Base-by-base conservation (phyloP, 1,140 invertebrate species). In the Achroia grisella region DNA sequence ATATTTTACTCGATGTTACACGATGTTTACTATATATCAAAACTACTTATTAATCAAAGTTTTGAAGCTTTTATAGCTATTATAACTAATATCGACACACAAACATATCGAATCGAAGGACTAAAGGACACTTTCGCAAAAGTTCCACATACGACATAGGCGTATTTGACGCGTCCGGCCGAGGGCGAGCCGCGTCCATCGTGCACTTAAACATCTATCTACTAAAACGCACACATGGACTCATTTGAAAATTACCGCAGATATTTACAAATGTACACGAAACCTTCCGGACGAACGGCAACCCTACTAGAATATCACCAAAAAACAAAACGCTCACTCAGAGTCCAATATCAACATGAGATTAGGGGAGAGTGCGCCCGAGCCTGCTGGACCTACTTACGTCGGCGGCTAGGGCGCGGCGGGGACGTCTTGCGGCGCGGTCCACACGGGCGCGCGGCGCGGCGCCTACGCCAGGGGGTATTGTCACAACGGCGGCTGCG, bases 401-500 rank as follows among this genome's bases (percentile, higher is more conserved):
- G 50, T 54, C 54, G 57, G 67, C 45, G 62, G 62, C 60, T 70
- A 72, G 52, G 62, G 66, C 40, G 66, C 55, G 56, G 51, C 49
- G 40, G 51, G 40, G 37, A 30, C 41, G 41, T 48, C 44, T 28
- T 45, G 48, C 58, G 59, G 62, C 17, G 17, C 17, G 23, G 63
- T 56, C 39, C 63, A 66, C 2, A 23, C 17, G 23, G 63, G 58
- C 39, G 44, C 54, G 55, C 62, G 64, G 52, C 65, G 67, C 48
- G 47, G 62, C 62, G 73, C 74, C 78, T 82, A 82, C 68, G 80
- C 78, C 78, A 85, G 63, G 44, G 80, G 78, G 37, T 82, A 85
- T 62, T 85, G 80, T 85, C 80, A 84, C 78, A 82, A 84, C 72
- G 80, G 80, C 70, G 74, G 76, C 73, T 82, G 78, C 54, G 77